Conservation (phyloP, 2,797 vertebrate genomes). For the Rousettus madagascariensis region DNA sequence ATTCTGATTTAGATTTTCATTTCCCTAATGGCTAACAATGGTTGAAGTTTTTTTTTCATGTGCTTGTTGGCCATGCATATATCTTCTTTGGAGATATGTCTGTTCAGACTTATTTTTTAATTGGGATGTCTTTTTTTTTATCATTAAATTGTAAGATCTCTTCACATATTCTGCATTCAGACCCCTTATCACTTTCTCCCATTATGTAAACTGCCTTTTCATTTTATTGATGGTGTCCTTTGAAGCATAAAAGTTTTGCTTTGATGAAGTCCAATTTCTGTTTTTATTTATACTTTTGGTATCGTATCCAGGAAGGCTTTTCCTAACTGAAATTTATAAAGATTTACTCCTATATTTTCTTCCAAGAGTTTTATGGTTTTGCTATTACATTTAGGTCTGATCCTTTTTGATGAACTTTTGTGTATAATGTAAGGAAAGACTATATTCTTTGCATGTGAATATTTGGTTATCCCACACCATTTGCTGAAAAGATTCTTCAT, state of each 20-base stretch:
- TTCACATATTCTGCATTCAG: neutral
- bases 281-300: neutral
- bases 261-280: neutral
- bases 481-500: neutral
- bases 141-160: neutral
- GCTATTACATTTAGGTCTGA: no score
- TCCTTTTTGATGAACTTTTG: neutral
- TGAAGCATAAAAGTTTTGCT: neutral
- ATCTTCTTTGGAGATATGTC: neutral
- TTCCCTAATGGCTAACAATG: neutral
- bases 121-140: neutral
- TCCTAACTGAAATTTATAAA: neutral
- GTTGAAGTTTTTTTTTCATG: neutral
- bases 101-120: neutral
- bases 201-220: neutral
- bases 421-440: neutral
- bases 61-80: neutral
- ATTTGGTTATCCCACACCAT: neutral
- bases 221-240: neutral
- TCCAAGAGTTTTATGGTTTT: neutral
- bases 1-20: neutral
- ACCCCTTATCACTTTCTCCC: neutral
- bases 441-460: no score
- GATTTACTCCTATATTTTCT: neutral
- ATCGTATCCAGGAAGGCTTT: neutral